phyloP scores from a whole-genome alignment of 2,113 vertebrate species.

The Semnornis frantzii region DNA sequence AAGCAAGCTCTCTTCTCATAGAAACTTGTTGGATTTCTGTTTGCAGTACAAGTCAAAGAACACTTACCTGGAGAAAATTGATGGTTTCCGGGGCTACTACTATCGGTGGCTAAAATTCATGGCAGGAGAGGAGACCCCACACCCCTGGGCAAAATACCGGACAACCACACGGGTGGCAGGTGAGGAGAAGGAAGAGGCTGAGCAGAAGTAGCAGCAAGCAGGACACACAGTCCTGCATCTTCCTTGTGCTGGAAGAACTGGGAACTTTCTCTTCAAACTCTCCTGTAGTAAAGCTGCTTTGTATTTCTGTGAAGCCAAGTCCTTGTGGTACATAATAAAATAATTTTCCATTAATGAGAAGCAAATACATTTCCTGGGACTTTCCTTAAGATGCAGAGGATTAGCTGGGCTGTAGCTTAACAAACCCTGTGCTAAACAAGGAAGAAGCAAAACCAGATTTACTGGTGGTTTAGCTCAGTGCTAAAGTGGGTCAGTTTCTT shows the following conservation, averaged over 20 bases:
- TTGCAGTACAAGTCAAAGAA: conserved; percentile 89
- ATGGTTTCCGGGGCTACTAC: conserved; percentile 94
- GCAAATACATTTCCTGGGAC: background rate
- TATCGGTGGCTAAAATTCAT: conserved; percentile 87
- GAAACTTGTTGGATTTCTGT: background rate
- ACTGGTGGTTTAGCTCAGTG: background rate
- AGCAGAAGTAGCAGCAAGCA: background rate
- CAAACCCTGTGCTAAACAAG: background rate
- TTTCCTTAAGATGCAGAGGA: background rate
- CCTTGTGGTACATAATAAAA: background rate
- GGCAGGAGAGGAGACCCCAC: conserved; percentile 82
- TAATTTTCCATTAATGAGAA: background rate
- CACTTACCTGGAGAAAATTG: conserved; percentile 88
- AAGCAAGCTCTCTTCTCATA: background rate
- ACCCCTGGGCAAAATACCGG: conserved; percentile 83
- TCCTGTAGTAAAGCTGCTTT: background rate
- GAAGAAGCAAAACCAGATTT: background rate
- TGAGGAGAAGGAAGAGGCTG: background rate
- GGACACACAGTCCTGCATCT: background rate
- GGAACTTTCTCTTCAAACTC: background rate
- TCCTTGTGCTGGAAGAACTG: background rate
- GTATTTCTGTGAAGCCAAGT: background rate
- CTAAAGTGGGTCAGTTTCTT: background rate
- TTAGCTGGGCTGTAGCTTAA: background rate
- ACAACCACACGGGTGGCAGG: background rate